Base-by-base conservation (phyloP, 2,888 invertebrate species). In the Caenorhabditis sp. region DNA sequence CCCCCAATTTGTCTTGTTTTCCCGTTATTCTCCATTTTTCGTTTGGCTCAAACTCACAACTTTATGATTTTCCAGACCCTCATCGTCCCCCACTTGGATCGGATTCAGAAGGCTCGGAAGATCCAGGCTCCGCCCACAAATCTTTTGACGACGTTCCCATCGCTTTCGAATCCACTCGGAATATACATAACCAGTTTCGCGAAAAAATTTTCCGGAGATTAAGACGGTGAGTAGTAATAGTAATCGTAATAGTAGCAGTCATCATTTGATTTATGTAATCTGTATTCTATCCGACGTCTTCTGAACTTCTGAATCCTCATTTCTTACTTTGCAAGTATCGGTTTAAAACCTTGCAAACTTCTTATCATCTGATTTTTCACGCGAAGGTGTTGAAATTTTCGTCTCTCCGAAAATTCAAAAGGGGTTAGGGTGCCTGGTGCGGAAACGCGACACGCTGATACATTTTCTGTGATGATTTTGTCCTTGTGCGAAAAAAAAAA, bases 81-180 rank as follows among this genome's bases (percentile, higher is more conserved):
- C n/a, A 54, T 54, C 54, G 4, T 47, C 19, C 38, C 31, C 5
- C 38, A 38, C 38, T 38, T 38, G 38, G 38, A 10, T 38, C 38
- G 12, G 38, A 38, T n/a, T n/a, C n/a, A n/a, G n/a, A n/a, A n/a
- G n/a, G 12, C 38, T 38, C 38, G 38, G 38, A 38, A 38, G 19
- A 47, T 19, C 14, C 10, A n/a, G 59, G 26, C 41, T 26, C 63
- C 26, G 41, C 54, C 47, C 44, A 58, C 49, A 56, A 49, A 49
- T 47, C 49, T 47, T 26, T n/a, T 28, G 38, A 72, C 72, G 51
- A 51, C 72, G 63, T 63, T 63, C 63, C 63, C 63, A 63, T 44
- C 63, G n/a, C n/a, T 41, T 44, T n/a, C 28, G 24, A 24, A 41
- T 59, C 31, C 35, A 12, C 22, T 26, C 54, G 26, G 26, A 26